Percentiles rank a stretch among this genome's conserved stretches.
These are phyloP conservation scores for Chelonus formosanus DNA, from an alignment of 2,888 invertebrate genomes.

Conservation along the genomic window DNA sequence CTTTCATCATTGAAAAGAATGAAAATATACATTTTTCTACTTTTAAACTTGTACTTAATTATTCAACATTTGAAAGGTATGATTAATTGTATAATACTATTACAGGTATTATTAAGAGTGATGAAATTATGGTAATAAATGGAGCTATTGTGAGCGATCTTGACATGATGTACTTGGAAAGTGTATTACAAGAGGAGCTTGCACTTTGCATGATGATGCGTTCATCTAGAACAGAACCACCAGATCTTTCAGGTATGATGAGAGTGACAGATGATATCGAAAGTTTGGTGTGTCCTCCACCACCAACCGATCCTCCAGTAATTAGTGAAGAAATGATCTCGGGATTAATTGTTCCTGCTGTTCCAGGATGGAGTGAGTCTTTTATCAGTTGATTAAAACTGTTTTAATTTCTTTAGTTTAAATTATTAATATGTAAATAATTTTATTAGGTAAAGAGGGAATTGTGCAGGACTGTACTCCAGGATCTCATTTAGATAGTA, in stretches of 20 bases:
- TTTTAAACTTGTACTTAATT: too few relatives aligned
- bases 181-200: slow-evolving; percentile 92
- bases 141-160: slow-evolving; percentile 97
- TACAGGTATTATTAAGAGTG: slow-evolving; percentile 94
- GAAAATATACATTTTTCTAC: too few relatives aligned
- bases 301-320: slow-evolving; percentile 91
- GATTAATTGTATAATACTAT: background rate
- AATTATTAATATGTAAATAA: background rate
- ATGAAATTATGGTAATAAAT: slow-evolving; percentile 99
- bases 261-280: slow-evolving; percentile 96
- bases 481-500: slow-evolving; percentile 55
- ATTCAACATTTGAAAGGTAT: background rate
- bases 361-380: slow-evolving; percentile 89
- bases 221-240: slow-evolving; percentile 71
- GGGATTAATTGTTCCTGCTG: slow-evolving; percentile 92
- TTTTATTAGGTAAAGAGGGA: slow-evolving; percentile 73
- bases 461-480: slow-evolving; percentile 55
- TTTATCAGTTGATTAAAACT: background rate
- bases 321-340: slow-evolving; percentile 97
- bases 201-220: slow-evolving; percentile 97
- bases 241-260: slow-evolving; percentile 73
- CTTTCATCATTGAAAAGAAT: too few relatives aligned
- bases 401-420: background rate
- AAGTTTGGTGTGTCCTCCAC: slow-evolving; percentile 94
- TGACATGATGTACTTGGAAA: slow-evolving; percentile 99